Base-by-base conservation (phyloP, 2,113 vertebrate species). In the Eonycteris spelaea region DNA sequence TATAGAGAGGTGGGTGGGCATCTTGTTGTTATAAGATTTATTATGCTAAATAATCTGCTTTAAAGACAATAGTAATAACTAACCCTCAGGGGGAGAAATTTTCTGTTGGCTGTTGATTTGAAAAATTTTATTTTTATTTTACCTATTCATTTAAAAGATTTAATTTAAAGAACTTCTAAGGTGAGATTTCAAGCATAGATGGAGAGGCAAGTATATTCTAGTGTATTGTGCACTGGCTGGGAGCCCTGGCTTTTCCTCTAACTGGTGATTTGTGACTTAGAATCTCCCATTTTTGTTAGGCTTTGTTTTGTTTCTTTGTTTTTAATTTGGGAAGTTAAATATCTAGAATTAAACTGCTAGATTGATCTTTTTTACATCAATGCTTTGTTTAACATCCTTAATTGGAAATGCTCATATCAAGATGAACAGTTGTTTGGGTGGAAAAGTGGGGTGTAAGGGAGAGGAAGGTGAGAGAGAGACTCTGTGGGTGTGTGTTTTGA, bases 361-460 rank as follows among this genome's bases (percentile, higher is more conserved):
- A 28, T 90, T 73, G 74, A 22, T 61, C 13, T 45, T 77, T 74
- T 88, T 87, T 35, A 70, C 24, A 24, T 83, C 67, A 78, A 15
- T 71, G 45, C 45, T 95, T 89, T 65, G 16, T 71, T 71, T 78
- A 70, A 35, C 53, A 86, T 92, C 14, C 67, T 96, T 83, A 91
- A 68, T 88, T 95, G 33, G 43, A 79, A 73, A 51, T 74, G 13
- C 24, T 79, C 40, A 35, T 87, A 43, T 55, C 26, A 70, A 48
- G 51, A 59, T 86, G 38, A 68, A 90, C 26, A 57, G 4, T 53
- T 51, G 48, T 67, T 68, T 87, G n/a, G 48, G 21, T 65, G 40
- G 55, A 30, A 19, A 19, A 48, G 12, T 84, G 3, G 28, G 5
- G 48, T 24, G 18, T 65, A 35, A 71, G 61, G 51, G 51, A 15